A percentile compares a stretch with the other conserved stretches of the same genome.
These are phyloP conservation scores for Tenualosa ilisha DNA, from an alignment of 2,797 vertebrate genomes.

Conservation along the genomic window DNA sequence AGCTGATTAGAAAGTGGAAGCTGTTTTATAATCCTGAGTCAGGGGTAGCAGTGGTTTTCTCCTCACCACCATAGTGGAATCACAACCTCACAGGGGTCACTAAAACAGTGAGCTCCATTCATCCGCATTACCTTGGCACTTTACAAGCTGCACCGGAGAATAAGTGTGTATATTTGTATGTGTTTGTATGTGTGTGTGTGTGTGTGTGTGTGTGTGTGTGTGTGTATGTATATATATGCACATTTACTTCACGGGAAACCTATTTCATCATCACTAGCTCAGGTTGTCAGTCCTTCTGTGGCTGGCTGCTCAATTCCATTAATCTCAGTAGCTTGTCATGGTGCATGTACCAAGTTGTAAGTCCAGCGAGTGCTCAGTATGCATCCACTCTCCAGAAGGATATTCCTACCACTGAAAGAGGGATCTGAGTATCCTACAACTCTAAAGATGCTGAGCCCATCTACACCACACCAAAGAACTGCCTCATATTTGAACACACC, in stretches of 20 bases:
- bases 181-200: neutral
- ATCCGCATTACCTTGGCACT: neutral
- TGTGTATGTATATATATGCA: neutral
- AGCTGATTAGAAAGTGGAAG: conserved; percentile 64
- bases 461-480: neutral
- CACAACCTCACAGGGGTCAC: conserved; percentile 12
- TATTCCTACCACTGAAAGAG: neutral
- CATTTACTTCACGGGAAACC: neutral
- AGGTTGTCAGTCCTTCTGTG: neutral
- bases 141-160: neutral
- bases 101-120: neutral
- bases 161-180: neutral
- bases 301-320: neutral
- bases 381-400: neutral
- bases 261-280: neutral
- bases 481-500: neutral
- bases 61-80: neutral
- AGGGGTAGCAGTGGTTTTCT: conserved; percentile 51
- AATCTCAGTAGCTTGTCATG: neutral
- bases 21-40: conserved; percentile 69
- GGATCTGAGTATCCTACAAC: neutral
- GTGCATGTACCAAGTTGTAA: neutral
- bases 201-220: neutral
- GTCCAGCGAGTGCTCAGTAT: neutral
- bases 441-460: neutral